These are phyloP conservation scores for Montipora cactus DNA, from an alignment of 64 coral and sea anemone species.

Conservation along the genomic window DNA sequence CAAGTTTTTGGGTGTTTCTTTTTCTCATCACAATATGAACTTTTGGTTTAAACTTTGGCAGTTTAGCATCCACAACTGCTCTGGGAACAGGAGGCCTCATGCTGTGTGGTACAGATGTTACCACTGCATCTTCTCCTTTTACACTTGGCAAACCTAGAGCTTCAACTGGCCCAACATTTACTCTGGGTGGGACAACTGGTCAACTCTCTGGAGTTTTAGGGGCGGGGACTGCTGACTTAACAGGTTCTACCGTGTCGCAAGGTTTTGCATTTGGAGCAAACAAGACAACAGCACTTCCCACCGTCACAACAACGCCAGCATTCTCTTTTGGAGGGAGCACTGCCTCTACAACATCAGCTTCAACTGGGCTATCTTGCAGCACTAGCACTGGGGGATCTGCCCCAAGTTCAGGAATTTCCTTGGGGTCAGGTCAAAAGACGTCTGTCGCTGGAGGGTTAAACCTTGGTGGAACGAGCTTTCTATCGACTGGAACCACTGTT, in stretches of 20 bases:
- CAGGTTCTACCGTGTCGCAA: slow-evolving; percentile 16
- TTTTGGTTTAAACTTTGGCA: slow-evolving; percentile 44
- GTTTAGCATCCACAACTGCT: neutral
- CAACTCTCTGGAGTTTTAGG: neutral
- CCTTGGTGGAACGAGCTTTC: neutral
- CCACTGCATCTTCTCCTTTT: neutral
- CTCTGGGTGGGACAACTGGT: neutral
- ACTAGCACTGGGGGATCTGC: neutral
- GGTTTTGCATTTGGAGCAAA: slow-evolving; percentile 42
- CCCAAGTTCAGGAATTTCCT: slow-evolving; percentile 17
- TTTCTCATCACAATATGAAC: neutral
- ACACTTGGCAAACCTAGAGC: slow-evolving; percentile 20
- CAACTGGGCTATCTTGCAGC: slow-evolving; percentile 2
- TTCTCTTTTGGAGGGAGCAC: slow-evolving; percentile 62
- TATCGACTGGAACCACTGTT: neutral
- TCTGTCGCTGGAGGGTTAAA: neutral
- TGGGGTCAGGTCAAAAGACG: neutral
- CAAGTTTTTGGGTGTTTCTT: neutral
- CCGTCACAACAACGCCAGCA: slow-evolving; percentile 16
- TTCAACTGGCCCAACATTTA: slow-evolving; percentile 24
- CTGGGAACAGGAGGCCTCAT: neutral
- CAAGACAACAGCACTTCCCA: slow-evolving; percentile 21
- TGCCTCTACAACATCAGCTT: neutral
- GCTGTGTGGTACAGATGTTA: neutral
- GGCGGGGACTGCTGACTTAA: neutral